These are phyloP conservation scores for Cryptomyrus ogoouensis DNA, from an alignment of 2,113 vertebrate genomes.

Conservation along the genomic window DNA sequence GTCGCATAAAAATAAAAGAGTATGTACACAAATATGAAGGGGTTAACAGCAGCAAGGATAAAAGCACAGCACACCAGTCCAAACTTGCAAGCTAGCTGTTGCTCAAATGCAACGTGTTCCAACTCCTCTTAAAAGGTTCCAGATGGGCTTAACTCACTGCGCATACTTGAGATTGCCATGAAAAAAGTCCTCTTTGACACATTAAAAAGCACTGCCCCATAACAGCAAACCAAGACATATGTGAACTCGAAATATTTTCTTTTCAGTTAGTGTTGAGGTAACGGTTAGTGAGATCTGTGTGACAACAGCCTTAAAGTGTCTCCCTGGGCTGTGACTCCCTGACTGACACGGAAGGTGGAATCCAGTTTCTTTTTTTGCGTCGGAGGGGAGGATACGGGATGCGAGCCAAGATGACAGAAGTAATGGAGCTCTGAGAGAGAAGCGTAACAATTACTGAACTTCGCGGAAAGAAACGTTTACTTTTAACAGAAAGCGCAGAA, in stretches of 20 bases:
- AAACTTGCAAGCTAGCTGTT: conserved; percentile 35
- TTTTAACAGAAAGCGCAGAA: conserved; percentile 23
- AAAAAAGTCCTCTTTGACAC: background rate
- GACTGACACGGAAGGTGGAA: conserved; percentile 41
- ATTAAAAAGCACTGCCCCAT: background rate
- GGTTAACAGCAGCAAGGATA: background rate
- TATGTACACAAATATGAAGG: background rate
- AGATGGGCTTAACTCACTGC: conserved; percentile 45
- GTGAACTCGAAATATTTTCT: background rate
- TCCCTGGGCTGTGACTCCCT: conserved; percentile 16
- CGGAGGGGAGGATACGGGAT: conserved; percentile 57
- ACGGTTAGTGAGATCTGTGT: conserved; percentile 27
- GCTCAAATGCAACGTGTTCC: conserved; percentile 39
- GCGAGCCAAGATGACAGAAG: conserved; percentile 54
- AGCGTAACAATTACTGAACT: conserved; percentile 37
- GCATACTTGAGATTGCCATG: conserved; percentile 2
- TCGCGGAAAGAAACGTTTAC: conserved; percentile 36
- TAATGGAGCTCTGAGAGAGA: conserved; percentile 38
- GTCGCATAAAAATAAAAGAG: background rate
- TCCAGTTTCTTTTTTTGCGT: conserved; percentile 23
- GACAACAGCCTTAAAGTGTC: conserved; percentile 10
- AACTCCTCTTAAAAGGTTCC: conserved; percentile 48
- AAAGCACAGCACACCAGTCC: conserved; percentile 16
- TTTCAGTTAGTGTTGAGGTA: conserved; percentile 1
- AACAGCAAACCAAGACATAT: background rate